These are phyloP conservation scores for Disparrhopalites patrizii DNA, from an alignment of 2,888 invertebrate species.

Conservation along the genomic window DNA sequence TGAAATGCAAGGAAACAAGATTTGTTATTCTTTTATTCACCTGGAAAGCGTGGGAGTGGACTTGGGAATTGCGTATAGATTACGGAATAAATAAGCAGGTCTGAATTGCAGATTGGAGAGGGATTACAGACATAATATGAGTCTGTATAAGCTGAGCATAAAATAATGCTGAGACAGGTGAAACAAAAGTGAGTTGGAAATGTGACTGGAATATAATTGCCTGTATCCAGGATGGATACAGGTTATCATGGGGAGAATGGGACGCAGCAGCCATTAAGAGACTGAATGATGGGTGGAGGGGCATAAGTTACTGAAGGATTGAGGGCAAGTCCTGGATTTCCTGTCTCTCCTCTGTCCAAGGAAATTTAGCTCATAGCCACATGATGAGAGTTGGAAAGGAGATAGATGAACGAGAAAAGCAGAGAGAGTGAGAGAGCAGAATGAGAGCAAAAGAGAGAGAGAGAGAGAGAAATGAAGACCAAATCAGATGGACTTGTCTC, in stretches of 20 bases:
- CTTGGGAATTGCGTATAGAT: no score
- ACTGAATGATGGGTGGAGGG: constrained; percentile 12
- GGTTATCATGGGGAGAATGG: neutral
- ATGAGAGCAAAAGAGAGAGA: no score
- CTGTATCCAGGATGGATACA: neutral
- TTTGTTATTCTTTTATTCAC: no score
- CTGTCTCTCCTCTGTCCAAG: constrained; percentile 14
- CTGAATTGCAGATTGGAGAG: neutral
- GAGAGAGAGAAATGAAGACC: constrained; percentile 14
- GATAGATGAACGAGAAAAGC: no score
- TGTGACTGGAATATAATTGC: neutral
- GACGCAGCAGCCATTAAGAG: neutral
- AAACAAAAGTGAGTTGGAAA: neutral
- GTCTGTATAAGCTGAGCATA: neutral
- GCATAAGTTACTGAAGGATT: constrained; percentile 13
- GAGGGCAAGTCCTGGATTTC: constrained; percentile 16
- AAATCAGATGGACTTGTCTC: constrained; percentile 24
- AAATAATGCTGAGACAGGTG: neutral
- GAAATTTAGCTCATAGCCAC: constrained; percentile 26
- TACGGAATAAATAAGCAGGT: neutral
- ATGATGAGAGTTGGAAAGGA: no score
- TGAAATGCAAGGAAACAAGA: no score
- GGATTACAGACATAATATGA: no score
- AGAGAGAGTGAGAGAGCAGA: no score
- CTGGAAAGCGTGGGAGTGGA: no score